Evolutionary conservation across 2,888 invertebrate genomes (phyloP), one percentile per base, ranked within the genome.

Genomic region (Steromphala cineraria): DNA sequence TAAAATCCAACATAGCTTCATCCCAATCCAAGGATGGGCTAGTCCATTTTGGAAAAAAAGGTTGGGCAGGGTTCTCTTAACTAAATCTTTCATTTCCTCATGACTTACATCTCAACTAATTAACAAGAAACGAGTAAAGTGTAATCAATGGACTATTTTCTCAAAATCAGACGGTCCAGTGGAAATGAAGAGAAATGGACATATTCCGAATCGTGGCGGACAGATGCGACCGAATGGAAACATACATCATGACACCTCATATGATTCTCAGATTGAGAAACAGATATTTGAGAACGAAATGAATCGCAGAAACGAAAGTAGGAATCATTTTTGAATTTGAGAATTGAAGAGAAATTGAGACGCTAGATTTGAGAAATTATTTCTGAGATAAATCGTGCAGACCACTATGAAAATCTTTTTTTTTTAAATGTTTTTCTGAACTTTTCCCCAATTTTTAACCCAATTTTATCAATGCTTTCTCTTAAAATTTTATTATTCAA

Each of bases 251-350:
- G 88, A 90, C 80, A 86, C 85, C 19, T 90, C 89, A 17, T 90
- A 88, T 76, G 90, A 90, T 81, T 89, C 90, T 31, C 88, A 88
- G 67, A 76, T 83, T 71, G 86, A 83, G 81, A 86, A 87, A 77
- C 85, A 86, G 81, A 82, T 85, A 77, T 87, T 84, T 80, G 89
- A 90, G 86, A 86, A 87, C 83, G 89, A 90, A 87, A 87, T 90
- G 87, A 90, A 88, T 85, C 86, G 88, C 74, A 84, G 87, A 82
- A 90, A 87, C 81, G 88, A 87, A 85, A 86, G 87, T 87, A 86
- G 85, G 83, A 71, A 71, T 36, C 28, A 31, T 40, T 36, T 36
- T 13, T n/a, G 10, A 15, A 24, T 24, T 24, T 4, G 62, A 24
- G 62, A 62, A 62, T 62, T 24, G 62, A 28, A 62, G 40, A 71